These are phyloP conservation scores for Fistularia tabacaria DNA, from an alignment of 2,797 vertebrate genomes.

Conservation along the genomic window DNA sequence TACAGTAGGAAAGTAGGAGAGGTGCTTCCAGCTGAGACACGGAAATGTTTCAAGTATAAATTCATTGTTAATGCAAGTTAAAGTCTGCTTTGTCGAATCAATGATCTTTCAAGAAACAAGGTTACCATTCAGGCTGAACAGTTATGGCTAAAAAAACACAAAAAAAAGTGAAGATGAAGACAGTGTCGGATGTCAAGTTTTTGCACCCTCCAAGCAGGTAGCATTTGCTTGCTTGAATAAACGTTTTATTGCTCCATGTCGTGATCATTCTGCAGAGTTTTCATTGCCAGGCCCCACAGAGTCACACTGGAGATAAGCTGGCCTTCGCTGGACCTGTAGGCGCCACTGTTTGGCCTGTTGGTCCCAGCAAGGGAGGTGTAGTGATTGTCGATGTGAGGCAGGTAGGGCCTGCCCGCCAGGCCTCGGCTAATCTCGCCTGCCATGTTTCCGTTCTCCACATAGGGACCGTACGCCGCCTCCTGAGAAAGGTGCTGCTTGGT, in stretches of 20 bases:
- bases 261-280: slow-evolving; percentile 87
- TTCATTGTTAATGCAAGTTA: too few relatives aligned
- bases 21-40: too few relatives aligned
- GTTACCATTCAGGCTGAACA: too few relatives aligned
- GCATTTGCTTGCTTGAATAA: slow-evolving; percentile 4
- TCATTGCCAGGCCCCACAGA: slow-evolving; percentile 91
- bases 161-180: too few relatives aligned
- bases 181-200: too few relatives aligned
- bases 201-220: not conserved
- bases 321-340: slow-evolving; percentile 76
- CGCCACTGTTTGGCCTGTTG: slow-evolving; percentile 42
- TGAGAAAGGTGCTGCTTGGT: slow-evolving; percentile 63
- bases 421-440: slow-evolving; percentile 58
- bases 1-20: too few relatives aligned
- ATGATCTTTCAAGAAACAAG: too few relatives aligned
- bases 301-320: slow-evolving; percentile 89
- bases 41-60: too few relatives aligned
- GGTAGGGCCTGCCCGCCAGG: slow-evolving; percentile 59
- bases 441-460: slow-evolving; percentile 62
- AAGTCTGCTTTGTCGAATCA: too few relatives aligned
- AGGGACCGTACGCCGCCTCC: slow-evolving; percentile 63
- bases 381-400: slow-evolving; percentile 70
- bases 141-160: too few relatives aligned
- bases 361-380: slow-evolving; percentile 63
- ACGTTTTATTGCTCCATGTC: slow-evolving; percentile 70